Conservation (phyloP, 2,113 vertebrate species). For the Corythoichthys haematopterus region DNA sequence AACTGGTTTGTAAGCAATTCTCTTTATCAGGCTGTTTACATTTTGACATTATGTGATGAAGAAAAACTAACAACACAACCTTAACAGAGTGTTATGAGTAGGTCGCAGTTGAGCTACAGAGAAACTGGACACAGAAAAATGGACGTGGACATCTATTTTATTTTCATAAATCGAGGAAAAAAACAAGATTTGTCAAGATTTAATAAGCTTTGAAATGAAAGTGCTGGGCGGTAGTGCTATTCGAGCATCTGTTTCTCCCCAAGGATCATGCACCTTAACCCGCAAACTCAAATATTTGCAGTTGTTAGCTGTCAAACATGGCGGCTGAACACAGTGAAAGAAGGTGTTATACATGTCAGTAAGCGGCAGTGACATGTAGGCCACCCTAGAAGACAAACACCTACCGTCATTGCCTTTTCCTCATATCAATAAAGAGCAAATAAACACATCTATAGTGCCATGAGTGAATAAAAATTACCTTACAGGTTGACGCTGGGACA, state of each 20-base stretch:
- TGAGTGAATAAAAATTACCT: conserved; percentile 57
- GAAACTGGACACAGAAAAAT: too few relatives aligned
- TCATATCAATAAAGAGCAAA: conserved; percentile 26
- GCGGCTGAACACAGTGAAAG: conserved; percentile 48
- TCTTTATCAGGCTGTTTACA: too few relatives aligned
- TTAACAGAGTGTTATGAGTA: too few relatives aligned
- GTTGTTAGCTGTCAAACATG: conserved; percentile 66
- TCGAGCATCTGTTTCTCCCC: conserved; percentile 44
- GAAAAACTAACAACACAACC: too few relatives aligned
- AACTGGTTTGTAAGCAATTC: too few relatives aligned
- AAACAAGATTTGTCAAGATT: too few relatives aligned
- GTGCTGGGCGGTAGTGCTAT: conserved; percentile 21
- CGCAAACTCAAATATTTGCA: conserved; percentile 30
- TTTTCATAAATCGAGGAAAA: too few relatives aligned
- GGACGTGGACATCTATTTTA: too few relatives aligned
- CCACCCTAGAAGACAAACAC: conserved; percentile 30
- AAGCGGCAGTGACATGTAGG: conserved; percentile 55
- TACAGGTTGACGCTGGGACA: conserved; percentile 28
- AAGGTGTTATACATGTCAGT: conserved; percentile 56
- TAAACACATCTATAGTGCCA: conserved; percentile 37
- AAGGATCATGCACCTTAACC: conserved; percentile 52
- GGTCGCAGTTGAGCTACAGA: too few relatives aligned
- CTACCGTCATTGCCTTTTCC: conserved; percentile 34
- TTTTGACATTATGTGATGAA: too few relatives aligned
- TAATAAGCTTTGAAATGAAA: too few relatives aligned